Conservation (phyloP, 2,888 invertebrate genomes). For the Notodonta dromedarius region DNA sequence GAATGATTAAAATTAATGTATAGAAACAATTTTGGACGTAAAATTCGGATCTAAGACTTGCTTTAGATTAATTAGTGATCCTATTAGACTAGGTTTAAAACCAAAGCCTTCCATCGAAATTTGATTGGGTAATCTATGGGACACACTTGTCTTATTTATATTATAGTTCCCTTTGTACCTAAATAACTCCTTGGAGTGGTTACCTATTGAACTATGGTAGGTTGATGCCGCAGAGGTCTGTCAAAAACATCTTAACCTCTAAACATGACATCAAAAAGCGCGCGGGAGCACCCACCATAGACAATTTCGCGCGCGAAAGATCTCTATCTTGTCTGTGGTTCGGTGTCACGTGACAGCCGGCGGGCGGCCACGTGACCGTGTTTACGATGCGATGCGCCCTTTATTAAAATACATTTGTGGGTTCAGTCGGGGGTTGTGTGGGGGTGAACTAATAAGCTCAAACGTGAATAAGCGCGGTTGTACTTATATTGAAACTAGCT, state of each 20-base stretch:
- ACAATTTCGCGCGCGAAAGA: conserved; percentile 75
- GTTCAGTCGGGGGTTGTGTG: conserved; percentile 35
- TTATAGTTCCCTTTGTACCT: too few relatives aligned
- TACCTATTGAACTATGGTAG: too few relatives aligned
- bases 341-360: conserved; percentile 63
- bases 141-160: too few relatives aligned
- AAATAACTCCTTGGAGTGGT: too few relatives aligned
- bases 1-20: too few relatives aligned
- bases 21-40: too few relatives aligned
- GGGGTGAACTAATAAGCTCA: conserved; percentile 45
- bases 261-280: conserved; percentile 53
- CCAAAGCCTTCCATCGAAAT: too few relatives aligned
- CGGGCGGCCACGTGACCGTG: conserved; percentile 70
- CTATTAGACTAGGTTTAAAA: too few relatives aligned
- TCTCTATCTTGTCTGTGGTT: conserved; percentile 62
- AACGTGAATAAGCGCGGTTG: conserved; percentile 40
- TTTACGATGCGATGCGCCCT: conserved; percentile 67
- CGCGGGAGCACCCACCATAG: conserved; percentile 54
- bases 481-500: conserved; percentile 41
- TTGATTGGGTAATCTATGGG: too few relatives aligned
- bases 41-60: too few relatives aligned
- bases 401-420: conserved; percentile 65
- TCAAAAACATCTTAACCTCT: conserved; percentile 29
- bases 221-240: background rate
- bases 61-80: too few relatives aligned